phyloP scores from a whole-genome alignment of 2,888 invertebrate species.

The Encarsia formosa region DNA sequence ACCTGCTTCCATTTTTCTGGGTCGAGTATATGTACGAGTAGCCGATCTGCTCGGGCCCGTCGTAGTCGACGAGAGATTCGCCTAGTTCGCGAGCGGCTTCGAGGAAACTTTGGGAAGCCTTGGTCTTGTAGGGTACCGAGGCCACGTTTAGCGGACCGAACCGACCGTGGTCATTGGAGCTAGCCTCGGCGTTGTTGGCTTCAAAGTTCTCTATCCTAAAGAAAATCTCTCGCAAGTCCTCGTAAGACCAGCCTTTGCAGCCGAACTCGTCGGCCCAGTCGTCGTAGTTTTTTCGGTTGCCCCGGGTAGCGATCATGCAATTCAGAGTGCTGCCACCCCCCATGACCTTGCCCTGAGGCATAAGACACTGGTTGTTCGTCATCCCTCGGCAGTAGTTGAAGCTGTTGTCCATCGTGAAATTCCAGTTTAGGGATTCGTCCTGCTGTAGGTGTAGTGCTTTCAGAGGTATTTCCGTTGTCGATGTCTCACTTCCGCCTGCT shows the following conservation, averaged over 20 bases:
- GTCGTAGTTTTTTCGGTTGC: constrained; percentile 70
- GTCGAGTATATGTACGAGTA: constrained; percentile 65
- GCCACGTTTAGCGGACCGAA: constrained; percentile 59
- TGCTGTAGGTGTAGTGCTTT: constrained; percentile 69
- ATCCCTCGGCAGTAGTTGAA: constrained; percentile 63
- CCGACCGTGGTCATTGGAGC: constrained; percentile 56
- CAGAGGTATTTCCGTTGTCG: constrained; percentile 71
- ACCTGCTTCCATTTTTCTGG: constrained; percentile 58
- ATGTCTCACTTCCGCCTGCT: constrained; percentile 66
- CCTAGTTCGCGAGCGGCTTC: constrained; percentile 60
- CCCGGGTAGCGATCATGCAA: constrained; percentile 75
- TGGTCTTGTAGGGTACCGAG: constrained; percentile 55
- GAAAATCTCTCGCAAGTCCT: no score
- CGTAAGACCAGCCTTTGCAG: constrained; percentile 70
- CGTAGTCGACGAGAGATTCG: constrained; percentile 65
- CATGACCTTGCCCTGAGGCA: constrained; percentile 66
- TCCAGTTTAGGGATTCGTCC: constrained; percentile 68
- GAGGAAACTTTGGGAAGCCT: constrained; percentile 61
- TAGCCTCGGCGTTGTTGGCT: constrained; percentile 44
- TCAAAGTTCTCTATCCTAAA: constrained; percentile 68
- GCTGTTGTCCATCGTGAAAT: constrained; percentile 74
- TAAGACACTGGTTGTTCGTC: constrained; percentile 40
- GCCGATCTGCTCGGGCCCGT: constrained; percentile 61
- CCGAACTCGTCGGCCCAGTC: constrained; percentile 65
- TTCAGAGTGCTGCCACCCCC: constrained; percentile 78